Evolutionary conservation across 2,797 vertebrate species (phyloP), one percentile per base, ranked within the genome.

Genomic region (Adelosebastes latens): DNA sequence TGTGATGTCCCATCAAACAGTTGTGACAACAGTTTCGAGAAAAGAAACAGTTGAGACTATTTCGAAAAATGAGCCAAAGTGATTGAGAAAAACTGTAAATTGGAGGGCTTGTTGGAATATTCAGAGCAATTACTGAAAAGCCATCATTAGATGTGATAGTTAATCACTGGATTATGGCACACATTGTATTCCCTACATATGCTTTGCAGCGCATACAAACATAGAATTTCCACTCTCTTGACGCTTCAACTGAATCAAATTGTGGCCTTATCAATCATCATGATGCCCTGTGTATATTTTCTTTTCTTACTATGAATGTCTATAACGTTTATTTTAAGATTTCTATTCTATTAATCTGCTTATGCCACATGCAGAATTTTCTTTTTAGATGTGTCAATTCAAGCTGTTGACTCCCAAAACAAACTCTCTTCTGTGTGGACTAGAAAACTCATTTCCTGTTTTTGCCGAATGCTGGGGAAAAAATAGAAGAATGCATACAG

Each of bases 401-500:
- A 10, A 73, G n/a, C 60, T 64, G 59, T 34, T 42, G 14, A 53
- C 53, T 64, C 58, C 53, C 39, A 78, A 80, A 81, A 65, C 39
- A 49, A 52, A 53, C 72, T 82, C 14, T 82, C 11, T 49, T 63
- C 16, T 53, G 42, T 60, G n/a, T 20, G 75, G 55, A 63, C 59
- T 36, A 69, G 22, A 72, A 81, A 87, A 74, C 60, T 52, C 18
- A 76, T 87, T 90, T 92, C 90, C 84, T 88, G 80, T 88, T 88
- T 88, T 83, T 80, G 74, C 34, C 16, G 29, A 84, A 85, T 65
- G 27, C 72, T 80, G 61, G 72, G 62, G 18, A 49, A 59, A 77
- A 83, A 70, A 36, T 13, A 55, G 18, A 61, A 25, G 52, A 63
- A 72, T 52, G 27, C 34, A n/a, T 68, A 24, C n/a, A 39, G 12